These are phyloP conservation scores for Laspeyria flexula DNA, from an alignment of 2,888 invertebrate genomes.

Conservation along the genomic window DNA sequence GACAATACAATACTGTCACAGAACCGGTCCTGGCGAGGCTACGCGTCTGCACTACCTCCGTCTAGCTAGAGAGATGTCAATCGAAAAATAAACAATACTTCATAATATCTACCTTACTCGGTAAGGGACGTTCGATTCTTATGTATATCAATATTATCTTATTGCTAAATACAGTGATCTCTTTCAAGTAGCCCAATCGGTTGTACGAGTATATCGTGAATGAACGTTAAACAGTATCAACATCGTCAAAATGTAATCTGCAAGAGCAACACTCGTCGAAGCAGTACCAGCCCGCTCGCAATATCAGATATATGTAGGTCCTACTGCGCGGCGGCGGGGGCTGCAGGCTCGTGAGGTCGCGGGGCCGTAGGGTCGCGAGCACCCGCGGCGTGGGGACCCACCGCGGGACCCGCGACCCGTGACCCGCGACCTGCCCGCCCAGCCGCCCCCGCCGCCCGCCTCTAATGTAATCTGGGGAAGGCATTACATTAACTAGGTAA, in stretches of 20 bases:
- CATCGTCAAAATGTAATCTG: constrained; percentile 68
- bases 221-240: constrained; percentile 58
- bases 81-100: constrained; percentile 79
- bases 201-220: constrained; percentile 61
- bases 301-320: constrained; percentile 48
- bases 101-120: constrained; percentile 84
- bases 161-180: constrained; percentile 82
- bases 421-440: too few species aligned
- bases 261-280: constrained; percentile 75
- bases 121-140: constrained; percentile 86
- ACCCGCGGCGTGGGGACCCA: constrained; percentile 36
- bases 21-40: constrained; percentile 52
- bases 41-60: constrained; percentile 49
- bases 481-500: constrained; percentile 77
- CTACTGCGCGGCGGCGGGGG: constrained; percentile 27
- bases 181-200: constrained; percentile 76
- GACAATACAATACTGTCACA: constrained; percentile 72
- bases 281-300: constrained; percentile 82
- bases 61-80: constrained; percentile 74
- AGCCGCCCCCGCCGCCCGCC: constrained; percentile 46
- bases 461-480: constrained; percentile 81
- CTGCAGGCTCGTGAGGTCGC: not conserved
- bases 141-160: constrained; percentile 83
- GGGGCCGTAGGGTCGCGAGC: constrained; percentile 28
- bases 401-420: constrained; percentile 27